Evolutionary conservation across 2,888 invertebrate species (phyloP).

Genomic region (Oscheius sp.): DNA sequence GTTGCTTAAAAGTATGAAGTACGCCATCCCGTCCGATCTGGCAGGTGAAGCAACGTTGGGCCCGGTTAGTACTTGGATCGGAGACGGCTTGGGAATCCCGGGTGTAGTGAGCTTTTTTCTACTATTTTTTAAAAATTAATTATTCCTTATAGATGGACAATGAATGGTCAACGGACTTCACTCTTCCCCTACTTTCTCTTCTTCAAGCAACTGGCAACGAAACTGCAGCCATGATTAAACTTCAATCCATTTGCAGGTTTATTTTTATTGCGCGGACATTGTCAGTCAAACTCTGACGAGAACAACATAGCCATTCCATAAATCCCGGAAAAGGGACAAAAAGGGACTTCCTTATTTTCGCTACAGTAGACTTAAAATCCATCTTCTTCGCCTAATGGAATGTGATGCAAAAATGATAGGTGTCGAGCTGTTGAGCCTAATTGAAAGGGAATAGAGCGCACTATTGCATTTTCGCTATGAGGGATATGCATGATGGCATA

Average conservation of each 20-base stretch:
- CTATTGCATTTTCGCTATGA: conserved; percentile 9
- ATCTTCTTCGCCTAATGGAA: conserved; percentile 25
- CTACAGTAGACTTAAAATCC: neutral
- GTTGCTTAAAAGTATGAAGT: too few species aligned
- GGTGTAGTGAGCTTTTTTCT: too few species aligned
- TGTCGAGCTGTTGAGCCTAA: conserved; percentile 12
- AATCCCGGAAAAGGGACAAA: conserved; percentile 4
- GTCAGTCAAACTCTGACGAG: conserved; percentile 16
- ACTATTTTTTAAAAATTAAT: too few species aligned
- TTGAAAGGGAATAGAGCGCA: conserved; percentile 5
- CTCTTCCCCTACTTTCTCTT: conserved; percentile 52
- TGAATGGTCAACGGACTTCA: conserved; percentile 60
- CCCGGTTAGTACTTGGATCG: too few species aligned
- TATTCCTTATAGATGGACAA: conserved; percentile 49
- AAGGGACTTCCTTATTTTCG: too few species aligned
- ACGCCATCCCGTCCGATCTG: too few species aligned
- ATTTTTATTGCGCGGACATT: conserved; percentile 9
- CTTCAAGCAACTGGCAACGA: conserved; percentile 56
- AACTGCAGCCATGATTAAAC: conserved; percentile 52
- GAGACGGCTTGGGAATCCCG: too few species aligned
- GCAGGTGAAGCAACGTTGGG: too few species aligned
- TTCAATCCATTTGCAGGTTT: conserved; percentile 51
- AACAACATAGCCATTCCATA: conserved; percentile 17
- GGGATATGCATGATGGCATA: neutral
- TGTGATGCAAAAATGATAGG: conserved; percentile 25